Conservation (phyloP, 2,113 vertebrate species). For the Mesitornis unicolor region DNA sequence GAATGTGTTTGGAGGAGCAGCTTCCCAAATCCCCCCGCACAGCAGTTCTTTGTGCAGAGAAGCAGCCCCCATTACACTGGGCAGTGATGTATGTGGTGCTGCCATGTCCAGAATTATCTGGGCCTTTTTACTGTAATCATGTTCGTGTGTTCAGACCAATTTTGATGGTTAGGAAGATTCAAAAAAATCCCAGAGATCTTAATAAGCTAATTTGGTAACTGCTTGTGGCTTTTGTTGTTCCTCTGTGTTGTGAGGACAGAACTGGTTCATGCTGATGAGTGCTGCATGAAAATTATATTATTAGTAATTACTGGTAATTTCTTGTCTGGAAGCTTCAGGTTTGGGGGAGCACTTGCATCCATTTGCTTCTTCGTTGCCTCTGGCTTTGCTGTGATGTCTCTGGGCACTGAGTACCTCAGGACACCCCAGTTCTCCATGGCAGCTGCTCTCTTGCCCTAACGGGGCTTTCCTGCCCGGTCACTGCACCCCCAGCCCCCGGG, state of each 20-base stretch:
- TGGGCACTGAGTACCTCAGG: slow-evolving; percentile 9
- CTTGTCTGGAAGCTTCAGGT: slow-evolving; percentile 58
- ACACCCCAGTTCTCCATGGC: slow-evolving; percentile 73
- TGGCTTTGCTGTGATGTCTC: slow-evolving; percentile 39
- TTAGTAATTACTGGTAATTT: slow-evolving; percentile 66
- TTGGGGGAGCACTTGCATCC: slow-evolving; percentile 52
- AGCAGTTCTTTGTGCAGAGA: neutral
- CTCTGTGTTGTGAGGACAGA: slow-evolving; percentile 54
- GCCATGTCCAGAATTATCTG: slow-evolving; percentile 13
- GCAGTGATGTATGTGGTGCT: neutral
- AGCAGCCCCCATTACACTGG: neutral
- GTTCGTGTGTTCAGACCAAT: slow-evolving; percentile 44
- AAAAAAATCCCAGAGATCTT: slow-evolving; percentile 41
- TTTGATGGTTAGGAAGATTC: slow-evolving; percentile 36
- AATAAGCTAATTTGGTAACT: slow-evolving; percentile 49
- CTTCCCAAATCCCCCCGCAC: neutral
- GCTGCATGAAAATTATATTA: slow-evolving; percentile 56
- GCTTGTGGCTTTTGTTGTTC: slow-evolving; percentile 55
- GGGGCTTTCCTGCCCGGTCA: neutral
- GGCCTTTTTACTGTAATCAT: slow-evolving; percentile 7
- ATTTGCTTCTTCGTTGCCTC: slow-evolving; percentile 50
- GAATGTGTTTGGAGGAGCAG: neutral
- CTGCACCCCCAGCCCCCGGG: too few relatives aligned
- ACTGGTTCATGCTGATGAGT: slow-evolving; percentile 26
- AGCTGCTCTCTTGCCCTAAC: slow-evolving; percentile 39